A percentile compares a stretch with the other conserved stretches of the same genome.
Evolutionary conservation across 1,140 invertebrate genomes (phyloP).

Genomic region (Batillaria attramentaria): DNA sequence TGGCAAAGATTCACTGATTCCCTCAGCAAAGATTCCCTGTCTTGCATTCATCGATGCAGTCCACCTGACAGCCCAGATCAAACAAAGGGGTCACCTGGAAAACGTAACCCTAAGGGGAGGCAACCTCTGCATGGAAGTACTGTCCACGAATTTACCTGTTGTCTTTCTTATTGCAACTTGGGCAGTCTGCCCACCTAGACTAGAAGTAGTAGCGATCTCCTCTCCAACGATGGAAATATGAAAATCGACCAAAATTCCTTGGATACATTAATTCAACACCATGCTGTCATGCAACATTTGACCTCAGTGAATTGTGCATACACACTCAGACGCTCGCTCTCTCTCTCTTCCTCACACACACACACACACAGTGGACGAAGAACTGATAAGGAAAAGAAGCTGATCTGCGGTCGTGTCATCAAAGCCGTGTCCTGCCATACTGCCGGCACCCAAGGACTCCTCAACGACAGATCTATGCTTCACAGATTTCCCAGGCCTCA

Average conservation of each 20-base stretch:
- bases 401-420: no score
- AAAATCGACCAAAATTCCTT: not conserved
- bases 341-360: constrained; percentile 11
- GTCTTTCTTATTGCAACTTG: not conserved
- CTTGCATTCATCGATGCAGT: not conserved
- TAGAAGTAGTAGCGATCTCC: not conserved
- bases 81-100: not conserved
- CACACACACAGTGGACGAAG: constrained; percentile 35
- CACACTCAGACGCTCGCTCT: not conserved
- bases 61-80: not conserved
- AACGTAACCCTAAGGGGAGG: not conserved
- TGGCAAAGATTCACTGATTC: not conserved
- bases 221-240: not conserved
- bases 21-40: not conserved
- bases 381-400: constrained; percentile 44
- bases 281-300: not conserved
- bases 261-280: not conserved
- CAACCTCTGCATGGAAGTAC: not conserved
- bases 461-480: no score
- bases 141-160: not conserved
- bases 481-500: no score
- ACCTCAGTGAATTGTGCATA: not conserved
- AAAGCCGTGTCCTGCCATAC: no score
- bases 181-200: not conserved
- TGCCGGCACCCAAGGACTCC: no score